A percentile compares a stretch with the other conserved stretches of the same genome.
phyloP scores from a whole-genome alignment of 2,797 vertebrate species.

The Discoglossus pictus region DNA sequence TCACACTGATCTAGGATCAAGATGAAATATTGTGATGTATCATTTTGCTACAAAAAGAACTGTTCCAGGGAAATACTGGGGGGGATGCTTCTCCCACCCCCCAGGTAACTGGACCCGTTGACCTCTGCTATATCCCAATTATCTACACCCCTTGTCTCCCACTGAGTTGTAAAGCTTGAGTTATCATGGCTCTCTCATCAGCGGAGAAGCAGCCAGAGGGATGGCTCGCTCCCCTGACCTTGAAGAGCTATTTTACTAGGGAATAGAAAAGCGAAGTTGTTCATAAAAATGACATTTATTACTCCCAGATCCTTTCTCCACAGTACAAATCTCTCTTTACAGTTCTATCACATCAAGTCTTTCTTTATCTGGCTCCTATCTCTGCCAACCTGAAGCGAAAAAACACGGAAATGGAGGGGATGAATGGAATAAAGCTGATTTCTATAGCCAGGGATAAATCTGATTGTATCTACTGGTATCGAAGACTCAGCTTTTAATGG shows the following conservation, averaged over 20 bases:
- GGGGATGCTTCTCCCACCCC: not conserved
- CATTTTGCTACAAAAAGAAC: not conserved
- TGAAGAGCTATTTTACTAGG: constrained; percentile 68
- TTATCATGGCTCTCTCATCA: constrained; percentile 32
- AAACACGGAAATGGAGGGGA: not conserved
- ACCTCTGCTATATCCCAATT: not conserved
- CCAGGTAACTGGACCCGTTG: not conserved
- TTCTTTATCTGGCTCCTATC: constrained; percentile 44
- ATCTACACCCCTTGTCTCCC: not conserved
- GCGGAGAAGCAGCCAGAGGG: constrained; percentile 49
- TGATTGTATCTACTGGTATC: no score
- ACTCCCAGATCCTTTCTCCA: constrained; percentile 58
- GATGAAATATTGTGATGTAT: not conserved
- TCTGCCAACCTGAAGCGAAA: not conserved
- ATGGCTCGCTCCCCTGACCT: constrained; percentile 64
- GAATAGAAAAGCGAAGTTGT: constrained; percentile 65
- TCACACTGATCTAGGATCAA: not conserved
- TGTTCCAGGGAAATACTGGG: not conserved
- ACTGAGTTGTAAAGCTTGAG: not conserved
- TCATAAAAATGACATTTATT: constrained; percentile 75
- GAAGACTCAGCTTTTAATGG: no score
- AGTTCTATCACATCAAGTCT: constrained; percentile 65
- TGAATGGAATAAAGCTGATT: no score
- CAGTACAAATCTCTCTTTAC: constrained; percentile 60
- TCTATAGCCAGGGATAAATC: no score